phyloP scores from a whole-genome alignment of 2,113 vertebrate genomes.

The Aptenodytes patagonicus region DNA sequence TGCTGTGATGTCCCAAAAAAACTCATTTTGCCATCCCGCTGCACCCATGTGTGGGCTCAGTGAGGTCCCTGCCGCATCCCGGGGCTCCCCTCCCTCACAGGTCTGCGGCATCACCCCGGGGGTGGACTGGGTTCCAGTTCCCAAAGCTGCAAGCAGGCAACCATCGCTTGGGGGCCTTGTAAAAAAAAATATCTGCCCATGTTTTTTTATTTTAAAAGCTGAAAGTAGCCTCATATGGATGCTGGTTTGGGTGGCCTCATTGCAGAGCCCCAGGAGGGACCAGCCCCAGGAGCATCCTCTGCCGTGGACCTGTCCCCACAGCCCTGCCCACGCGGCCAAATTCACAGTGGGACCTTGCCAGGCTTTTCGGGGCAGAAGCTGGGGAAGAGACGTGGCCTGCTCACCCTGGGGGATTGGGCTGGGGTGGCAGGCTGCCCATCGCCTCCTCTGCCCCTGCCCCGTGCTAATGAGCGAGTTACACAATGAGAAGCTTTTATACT shows the following conservation, averaged over 20 bases:
- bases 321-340: neutral
- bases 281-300: neutral
- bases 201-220: neutral
- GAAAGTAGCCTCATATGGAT: neutral
- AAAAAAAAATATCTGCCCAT: neutral
- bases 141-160: neutral
- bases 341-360: neutral
- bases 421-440: conserved; percentile 29
- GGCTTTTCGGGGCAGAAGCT: neutral
- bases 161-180: neutral
- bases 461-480: conserved; percentile 66
- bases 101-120: neutral
- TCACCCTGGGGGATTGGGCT: neutral
- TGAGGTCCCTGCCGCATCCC: fast-evolving
- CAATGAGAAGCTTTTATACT: conserved; percentile 73
- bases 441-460: conserved; percentile 48
- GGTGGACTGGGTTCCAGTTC: neutral
- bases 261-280: neutral
- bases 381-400: neutral
- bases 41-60: neutral
- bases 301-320: fast-evolving
- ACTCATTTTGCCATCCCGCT: neutral
- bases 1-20: neutral
- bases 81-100: fast-evolving
- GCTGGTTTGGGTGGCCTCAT: neutral